Evolutionary conservation across 2,113 vertebrate species (phyloP).

Genomic region (Melanostigma gelatinosum): DNA sequence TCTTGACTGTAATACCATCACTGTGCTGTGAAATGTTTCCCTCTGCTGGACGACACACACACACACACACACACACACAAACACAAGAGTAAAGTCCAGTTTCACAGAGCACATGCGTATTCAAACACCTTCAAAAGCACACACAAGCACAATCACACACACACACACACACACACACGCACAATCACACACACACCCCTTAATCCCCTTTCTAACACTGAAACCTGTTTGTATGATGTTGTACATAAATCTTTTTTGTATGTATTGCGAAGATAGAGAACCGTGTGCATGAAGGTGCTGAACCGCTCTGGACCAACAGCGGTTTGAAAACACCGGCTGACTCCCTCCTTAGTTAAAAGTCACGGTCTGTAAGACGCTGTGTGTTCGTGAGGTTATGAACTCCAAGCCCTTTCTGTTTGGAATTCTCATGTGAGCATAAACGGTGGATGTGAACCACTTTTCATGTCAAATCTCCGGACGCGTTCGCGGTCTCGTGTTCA

Average conservation of each 20-base stretch:
- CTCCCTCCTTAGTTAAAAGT: neutral
- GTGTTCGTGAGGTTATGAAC: neutral
- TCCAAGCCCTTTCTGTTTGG: neutral
- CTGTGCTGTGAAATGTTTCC: constrained; percentile 68
- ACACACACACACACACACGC: constrained; percentile 19
- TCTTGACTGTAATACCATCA: constrained; percentile 33
- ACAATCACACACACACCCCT: constrained; percentile 22
- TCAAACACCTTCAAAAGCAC: constrained; percentile 4
- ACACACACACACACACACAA: constrained; percentile 15
- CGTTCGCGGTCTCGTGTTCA: neutral
- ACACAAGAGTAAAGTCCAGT: constrained; percentile 1
- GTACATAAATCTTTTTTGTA: constrained; percentile 76
- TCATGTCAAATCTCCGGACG: neutral
- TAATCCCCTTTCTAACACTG: constrained; percentile 52
- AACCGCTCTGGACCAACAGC: constrained; percentile 26
- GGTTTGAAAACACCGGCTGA: constrained; percentile 9
- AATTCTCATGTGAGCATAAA: neutral
- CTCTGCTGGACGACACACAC: constrained; percentile 67
- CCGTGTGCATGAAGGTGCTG: constrained; percentile 44
- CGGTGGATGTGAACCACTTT: neutral
- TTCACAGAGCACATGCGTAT: constrained; percentile 38
- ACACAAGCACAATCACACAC: constrained; percentile 10
- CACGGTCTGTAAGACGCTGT: neutral
- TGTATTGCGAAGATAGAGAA: constrained; percentile 30
- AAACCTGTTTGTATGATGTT: constrained; percentile 75